Conservation (phyloP, 1,140 invertebrate genomes). For the Ephestia elutella region DNA sequence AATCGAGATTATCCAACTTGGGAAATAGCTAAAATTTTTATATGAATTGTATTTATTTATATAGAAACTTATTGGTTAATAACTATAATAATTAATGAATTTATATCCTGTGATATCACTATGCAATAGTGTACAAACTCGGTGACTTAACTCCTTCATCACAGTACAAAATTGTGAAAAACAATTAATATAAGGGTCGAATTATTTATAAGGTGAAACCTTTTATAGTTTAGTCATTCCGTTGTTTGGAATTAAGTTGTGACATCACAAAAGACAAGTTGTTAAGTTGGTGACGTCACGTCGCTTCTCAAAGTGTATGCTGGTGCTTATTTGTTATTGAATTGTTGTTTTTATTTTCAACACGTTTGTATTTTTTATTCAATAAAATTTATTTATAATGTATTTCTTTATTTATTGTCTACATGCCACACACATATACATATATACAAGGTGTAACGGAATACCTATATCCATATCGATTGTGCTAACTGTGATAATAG, state of each 20-base stretch:
- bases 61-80: not conserved
- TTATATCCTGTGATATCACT: conserved; percentile 9
- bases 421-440: too few species aligned
- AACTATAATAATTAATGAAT: not conserved
- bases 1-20: not conserved
- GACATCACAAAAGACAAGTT: not conserved
- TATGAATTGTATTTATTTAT: not conserved
- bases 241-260: conserved; percentile 1
- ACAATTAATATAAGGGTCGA: not conserved
- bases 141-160: conserved; percentile 6
- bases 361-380: conserved; percentile 26
- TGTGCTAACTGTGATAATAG: too few species aligned
- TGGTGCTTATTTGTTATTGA: conserved; percentile 33
- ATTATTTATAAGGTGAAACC: not conserved
- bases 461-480: too few species aligned
- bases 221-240: not conserved
- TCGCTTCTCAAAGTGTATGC: conserved; percentile 8
- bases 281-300: too few species aligned
- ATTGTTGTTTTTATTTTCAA: conserved; percentile 28
- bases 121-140: conserved; percentile 8
- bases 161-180: conserved; percentile 5
- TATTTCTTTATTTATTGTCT: not conserved
- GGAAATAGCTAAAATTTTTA: not conserved
- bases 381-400: conserved; percentile 18
- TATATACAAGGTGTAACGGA: too few species aligned